These are phyloP conservation scores for Barbus barbus DNA, from an alignment of 2,113 vertebrate genomes.

Conservation along the genomic window DNA sequence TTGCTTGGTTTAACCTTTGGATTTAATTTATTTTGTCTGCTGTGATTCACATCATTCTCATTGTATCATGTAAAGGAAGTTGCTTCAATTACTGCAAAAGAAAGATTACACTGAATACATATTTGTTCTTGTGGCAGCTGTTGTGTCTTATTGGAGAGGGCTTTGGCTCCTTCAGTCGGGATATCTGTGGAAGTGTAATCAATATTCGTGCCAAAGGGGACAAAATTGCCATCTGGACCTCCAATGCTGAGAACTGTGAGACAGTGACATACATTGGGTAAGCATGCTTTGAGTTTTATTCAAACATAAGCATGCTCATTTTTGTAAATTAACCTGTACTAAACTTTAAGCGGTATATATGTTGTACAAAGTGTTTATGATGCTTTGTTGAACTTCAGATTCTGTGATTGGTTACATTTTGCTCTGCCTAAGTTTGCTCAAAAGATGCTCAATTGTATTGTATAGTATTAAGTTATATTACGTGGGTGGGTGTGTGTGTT, in stretches of 20 bases:
- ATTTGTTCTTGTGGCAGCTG: slow-evolving; percentile 64
- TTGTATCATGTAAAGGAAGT: neutral
- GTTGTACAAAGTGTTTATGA: no score
- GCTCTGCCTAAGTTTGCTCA: neutral
- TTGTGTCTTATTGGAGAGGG: slow-evolving; percentile 85
- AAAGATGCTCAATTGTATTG: no score
- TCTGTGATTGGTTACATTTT: neutral
- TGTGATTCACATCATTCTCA: neutral
- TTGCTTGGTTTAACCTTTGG: slow-evolving; percentile 50
- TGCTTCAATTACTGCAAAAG: neutral
- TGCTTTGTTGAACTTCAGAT: neutral
- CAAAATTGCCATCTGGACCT: slow-evolving; percentile 87
- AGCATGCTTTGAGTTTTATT: neutral
- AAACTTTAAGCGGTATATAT: no score
- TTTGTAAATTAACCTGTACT: neutral
- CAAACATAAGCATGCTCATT: neutral
- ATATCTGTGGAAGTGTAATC: slow-evolving; percentile 84
- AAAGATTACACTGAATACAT: neutral
- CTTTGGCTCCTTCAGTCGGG: slow-evolving; percentile 74
- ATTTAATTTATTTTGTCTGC: neutral
- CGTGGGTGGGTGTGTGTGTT: neutral
- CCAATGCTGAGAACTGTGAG: slow-evolving; percentile 77
- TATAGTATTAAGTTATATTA: no score
- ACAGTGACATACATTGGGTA: slow-evolving; percentile 82
- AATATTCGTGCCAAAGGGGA: slow-evolving; percentile 85